phyloP scores from a whole-genome alignment of 2,797 vertebrate species.

The Crossoptilon crossoptilon region DNA sequence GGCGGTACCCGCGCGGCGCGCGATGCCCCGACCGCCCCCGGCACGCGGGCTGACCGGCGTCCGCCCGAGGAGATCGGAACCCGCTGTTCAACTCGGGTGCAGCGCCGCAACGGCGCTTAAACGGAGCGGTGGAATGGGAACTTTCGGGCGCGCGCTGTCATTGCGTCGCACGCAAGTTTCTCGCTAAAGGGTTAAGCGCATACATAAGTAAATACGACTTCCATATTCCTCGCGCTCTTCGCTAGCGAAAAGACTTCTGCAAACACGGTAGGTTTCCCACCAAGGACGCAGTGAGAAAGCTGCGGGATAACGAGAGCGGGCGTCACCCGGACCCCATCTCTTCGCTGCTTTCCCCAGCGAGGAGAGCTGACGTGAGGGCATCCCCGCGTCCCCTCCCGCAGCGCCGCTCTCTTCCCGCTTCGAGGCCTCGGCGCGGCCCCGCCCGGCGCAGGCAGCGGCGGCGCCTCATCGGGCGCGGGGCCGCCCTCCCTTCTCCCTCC shows the following conservation, averaged over 20 bases:
- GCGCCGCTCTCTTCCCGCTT: background rate
- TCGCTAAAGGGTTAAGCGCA: background rate
- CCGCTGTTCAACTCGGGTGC: background rate
- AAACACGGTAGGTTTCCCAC: background rate
- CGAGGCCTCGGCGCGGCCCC: background rate
- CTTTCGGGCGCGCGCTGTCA: background rate
- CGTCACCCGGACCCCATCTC: background rate
- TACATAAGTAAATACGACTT: background rate
- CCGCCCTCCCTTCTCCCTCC: background rate
- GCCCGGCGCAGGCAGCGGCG: background rate
- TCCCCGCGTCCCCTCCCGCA: too few relatives aligned
- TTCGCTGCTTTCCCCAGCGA: background rate
- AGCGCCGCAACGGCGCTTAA: background rate
- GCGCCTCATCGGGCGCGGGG: background rate
- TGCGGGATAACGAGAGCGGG: background rate
- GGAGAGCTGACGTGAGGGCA: too few relatives aligned
- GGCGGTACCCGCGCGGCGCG: too few relatives aligned
- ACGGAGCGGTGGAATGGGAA: background rate
- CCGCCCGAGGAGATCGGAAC: background rate
- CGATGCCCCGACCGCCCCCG: accelerated
- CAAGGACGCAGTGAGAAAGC: background rate
- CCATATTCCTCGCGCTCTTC: background rate
- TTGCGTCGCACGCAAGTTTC: background rate
- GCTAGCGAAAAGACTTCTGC: background rate
- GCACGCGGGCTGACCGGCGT: too few relatives aligned